These are phyloP conservation scores for Brienomyrus longianalis DNA, from an alignment of 2,113 vertebrate genomes.

Conservation along the genomic window DNA sequence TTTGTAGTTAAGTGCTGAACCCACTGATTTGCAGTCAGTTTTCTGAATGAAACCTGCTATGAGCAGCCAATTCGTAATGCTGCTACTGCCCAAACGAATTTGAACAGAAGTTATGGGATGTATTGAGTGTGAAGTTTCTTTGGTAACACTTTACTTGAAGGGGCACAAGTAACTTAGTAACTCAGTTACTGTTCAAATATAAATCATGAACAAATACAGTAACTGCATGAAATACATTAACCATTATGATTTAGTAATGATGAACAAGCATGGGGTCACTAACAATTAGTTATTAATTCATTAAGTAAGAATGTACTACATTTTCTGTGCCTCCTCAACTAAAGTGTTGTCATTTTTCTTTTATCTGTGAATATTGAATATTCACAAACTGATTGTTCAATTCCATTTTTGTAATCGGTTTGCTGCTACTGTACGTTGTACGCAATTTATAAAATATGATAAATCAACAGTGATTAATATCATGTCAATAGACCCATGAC, in stretches of 20 bases:
- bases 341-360: conserved; percentile 24
- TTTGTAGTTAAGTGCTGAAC: neutral
- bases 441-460: conserved; percentile 43
- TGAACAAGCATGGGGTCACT: neutral
- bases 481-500: conserved; percentile 21
- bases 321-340: neutral
- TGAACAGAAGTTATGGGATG: conserved; percentile 42
- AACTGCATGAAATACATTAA: neutral
- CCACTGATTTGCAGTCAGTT: neutral
- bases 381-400: conserved; percentile 30
- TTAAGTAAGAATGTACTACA: neutral
- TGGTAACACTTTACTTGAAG: neutral
- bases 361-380: conserved; percentile 48
- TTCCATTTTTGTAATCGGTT: conserved; percentile 60
- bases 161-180: neutral
- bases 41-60: neutral
- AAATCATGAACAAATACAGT: neutral
- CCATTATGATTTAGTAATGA: neutral
- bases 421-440: conserved; percentile 66
- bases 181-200: neutral
- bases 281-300: neutral
- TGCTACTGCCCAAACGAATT: conserved; percentile 42
- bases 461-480: conserved; percentile 13
- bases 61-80: conserved; percentile 6
- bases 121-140: conserved; percentile 47